Evolutionary conservation across 2,113 vertebrate species (phyloP), one percentile per base, ranked within the genome.

Genomic region (Melospiza melodia): DNA sequence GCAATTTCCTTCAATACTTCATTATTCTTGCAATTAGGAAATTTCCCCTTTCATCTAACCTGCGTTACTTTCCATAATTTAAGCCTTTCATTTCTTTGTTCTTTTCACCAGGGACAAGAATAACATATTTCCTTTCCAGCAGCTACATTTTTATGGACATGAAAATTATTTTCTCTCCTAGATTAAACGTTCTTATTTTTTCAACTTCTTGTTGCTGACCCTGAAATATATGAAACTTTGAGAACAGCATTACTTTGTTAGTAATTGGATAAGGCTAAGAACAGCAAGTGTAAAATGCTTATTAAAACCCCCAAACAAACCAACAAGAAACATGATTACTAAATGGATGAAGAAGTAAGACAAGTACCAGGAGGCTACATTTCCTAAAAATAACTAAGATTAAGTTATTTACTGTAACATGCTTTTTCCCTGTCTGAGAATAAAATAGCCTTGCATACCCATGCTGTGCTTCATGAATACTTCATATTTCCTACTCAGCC

Each of bases 41-140:
- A 59, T 67, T 81, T 94, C 67, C 75, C 67, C 72, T 92, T 94
- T 96, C 90, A 90, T 88, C 92, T 96, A 96, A 94, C 79, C 88
- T 77, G 67, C 2, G 5, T 80, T 90, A 86, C 37, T 88, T 77
- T 46, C 59, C 10, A 1, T 77, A 93, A 95, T 88, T 92, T 81
- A 88, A 93, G 90, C 51, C 55, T 88, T 90, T 88, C 84, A 58
- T 86, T 95, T 93, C 88, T 93, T 93, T 95, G 74, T 91, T 95
- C 96, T 95, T 96, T 86, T 76, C 88, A 95, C 83, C 57, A 80
- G 72, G 83, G 90, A 90, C 43, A 71, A 17, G 63, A 92, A 88
- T 51, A 90, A 71, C 6, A 2, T 77, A 85, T 39, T 90, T 95
- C 52, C 55, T 80, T 80, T 81, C 76, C 44, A 90, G 79, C 21